phyloP scores from a whole-genome alignment of 2,113 vertebrate genomes.

The Pomatostomus ruficeps region DNA sequence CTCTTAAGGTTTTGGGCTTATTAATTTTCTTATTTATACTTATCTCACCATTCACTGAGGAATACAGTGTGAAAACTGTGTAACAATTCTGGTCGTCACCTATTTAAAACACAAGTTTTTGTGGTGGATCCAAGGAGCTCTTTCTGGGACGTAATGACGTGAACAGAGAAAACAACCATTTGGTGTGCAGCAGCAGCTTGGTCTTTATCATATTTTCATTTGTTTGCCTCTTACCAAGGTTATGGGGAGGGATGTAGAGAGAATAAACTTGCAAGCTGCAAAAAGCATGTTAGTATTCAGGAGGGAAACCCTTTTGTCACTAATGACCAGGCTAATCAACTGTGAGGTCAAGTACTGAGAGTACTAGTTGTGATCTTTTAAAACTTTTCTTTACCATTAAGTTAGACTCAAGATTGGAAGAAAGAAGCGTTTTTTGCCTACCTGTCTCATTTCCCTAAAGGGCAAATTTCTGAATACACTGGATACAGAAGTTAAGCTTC shows the following conservation, averaged over 20 bases:
- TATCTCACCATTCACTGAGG: background rate
- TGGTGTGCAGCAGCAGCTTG: background rate
- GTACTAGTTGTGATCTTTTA: background rate
- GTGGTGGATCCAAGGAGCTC: background rate
- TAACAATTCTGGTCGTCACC: background rate
- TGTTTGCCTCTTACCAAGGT: background rate
- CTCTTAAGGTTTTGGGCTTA: background rate
- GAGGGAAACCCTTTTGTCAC: background rate
- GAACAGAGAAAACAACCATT: background rate
- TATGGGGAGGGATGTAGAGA: background rate
- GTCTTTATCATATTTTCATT: background rate
- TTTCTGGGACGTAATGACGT: background rate
- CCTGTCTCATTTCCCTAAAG: background rate
- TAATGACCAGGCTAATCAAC: background rate
- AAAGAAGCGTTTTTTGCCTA: background rate
- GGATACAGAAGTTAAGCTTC: background rate
- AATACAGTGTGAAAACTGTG: background rate
- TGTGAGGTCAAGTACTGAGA: background rate
- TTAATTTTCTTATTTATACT: background rate
- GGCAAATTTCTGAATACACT: background rate
- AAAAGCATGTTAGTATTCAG: background rate
- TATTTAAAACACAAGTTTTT: background rate
- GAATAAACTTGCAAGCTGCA: background rate
- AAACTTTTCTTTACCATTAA: background rate
- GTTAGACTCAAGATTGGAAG: background rate